A percentile compares a stretch with the other conserved stretches of the same genome.
Conservation (phyloP, 64 coral and sea anemone species). For the Platygyra sinensis region DNA sequence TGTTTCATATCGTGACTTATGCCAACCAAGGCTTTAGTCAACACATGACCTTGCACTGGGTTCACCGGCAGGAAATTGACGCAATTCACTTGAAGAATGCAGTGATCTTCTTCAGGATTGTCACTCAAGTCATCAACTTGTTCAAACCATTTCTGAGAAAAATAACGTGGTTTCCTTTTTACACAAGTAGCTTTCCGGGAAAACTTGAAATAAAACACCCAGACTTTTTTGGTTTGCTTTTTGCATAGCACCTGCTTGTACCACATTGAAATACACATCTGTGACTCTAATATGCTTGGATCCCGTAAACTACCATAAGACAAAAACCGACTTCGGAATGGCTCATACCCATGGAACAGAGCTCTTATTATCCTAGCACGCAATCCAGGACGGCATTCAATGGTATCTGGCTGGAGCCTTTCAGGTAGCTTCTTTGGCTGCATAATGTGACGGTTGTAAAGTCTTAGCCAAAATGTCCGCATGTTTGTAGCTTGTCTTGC, state of each 20-base stretch:
- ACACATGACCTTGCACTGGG: slow-evolving; percentile 49
- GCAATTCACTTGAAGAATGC: slow-evolving; percentile 65
- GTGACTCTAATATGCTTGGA: slow-evolving; percentile 35
- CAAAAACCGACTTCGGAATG: slow-evolving; percentile 32
- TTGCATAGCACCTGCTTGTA: slow-evolving; percentile 62
- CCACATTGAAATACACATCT: slow-evolving; percentile 58
- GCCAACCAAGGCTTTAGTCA: slow-evolving; percentile 54
- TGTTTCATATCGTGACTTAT: slow-evolving; percentile 67
- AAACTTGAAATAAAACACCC: slow-evolving; percentile 79
- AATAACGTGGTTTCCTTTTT: slow-evolving; percentile 32
- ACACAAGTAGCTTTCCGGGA: neutral
- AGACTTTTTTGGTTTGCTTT: slow-evolving; percentile 60
- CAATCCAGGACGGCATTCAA: slow-evolving; percentile 64
- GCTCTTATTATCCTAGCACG: slow-evolving; percentile 56
- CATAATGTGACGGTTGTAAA: slow-evolving; percentile 57
- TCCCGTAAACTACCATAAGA: neutral
- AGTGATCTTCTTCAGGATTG: slow-evolving; percentile 38
- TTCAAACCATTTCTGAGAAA: slow-evolving; percentile 60
- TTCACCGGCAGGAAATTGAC: slow-evolving; percentile 54
- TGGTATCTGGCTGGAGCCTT: slow-evolving; percentile 50
- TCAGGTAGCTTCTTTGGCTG: slow-evolving; percentile 36
- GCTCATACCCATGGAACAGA: slow-evolving; percentile 58
- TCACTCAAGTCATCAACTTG: slow-evolving; percentile 52
- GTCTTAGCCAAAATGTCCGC: slow-evolving; percentile 64
- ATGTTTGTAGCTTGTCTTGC: slow-evolving; percentile 39